Base-by-base conservation (phyloP, 2,113 vertebrate genomes). In the Herpetotheres cachinnans region DNA sequence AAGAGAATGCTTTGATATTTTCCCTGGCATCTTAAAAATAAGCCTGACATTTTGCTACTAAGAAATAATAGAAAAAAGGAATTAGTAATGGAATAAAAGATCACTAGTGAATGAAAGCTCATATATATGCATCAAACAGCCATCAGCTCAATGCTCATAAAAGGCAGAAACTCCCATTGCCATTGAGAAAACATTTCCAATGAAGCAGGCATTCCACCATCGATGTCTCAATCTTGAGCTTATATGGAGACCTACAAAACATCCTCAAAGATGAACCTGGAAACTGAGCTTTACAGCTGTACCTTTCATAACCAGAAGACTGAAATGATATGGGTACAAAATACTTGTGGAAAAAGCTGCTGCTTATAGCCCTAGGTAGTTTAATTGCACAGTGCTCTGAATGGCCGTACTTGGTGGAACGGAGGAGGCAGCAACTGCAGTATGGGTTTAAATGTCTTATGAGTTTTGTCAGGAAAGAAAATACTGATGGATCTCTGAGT, bases 1-100 rank as follows among this genome's bases (percentile, higher is more conserved):
- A 70, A 21, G 49, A 62, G 90, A 88, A 61, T 16, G 32, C 85
- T 94, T 94, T 94, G 96, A 95, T 96, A 91, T 90, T 94, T 96
- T 93, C 89, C 56, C 42, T 88, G 82, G 67, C 54, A 72, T 87
- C 73, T 97, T 96, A 79, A 94, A 87, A 69, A 91, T 80, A 93
- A 93, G 15, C 66, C 78, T 94, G 95, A 93, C 59, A 30, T 69
- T 91, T 90, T 85, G 46, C 62, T 40, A 82, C 56, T 79, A 86
- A 77, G 73, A 85, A 91, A 82, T 80, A 80, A 87, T 16, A 91
- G 78, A 14, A 76, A 84, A 89, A 89, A 65, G 49, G 61, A 87
- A 94, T 94, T 88, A 87, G 84, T 82, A 93, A 88, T 85, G 7
- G 49, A 87, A 91, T 94, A 89, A 91, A 91, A 95, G 58, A 86